Base-by-base conservation (phyloP, 2,888 invertebrate species). In the Willowsia nigromaculata region DNA sequence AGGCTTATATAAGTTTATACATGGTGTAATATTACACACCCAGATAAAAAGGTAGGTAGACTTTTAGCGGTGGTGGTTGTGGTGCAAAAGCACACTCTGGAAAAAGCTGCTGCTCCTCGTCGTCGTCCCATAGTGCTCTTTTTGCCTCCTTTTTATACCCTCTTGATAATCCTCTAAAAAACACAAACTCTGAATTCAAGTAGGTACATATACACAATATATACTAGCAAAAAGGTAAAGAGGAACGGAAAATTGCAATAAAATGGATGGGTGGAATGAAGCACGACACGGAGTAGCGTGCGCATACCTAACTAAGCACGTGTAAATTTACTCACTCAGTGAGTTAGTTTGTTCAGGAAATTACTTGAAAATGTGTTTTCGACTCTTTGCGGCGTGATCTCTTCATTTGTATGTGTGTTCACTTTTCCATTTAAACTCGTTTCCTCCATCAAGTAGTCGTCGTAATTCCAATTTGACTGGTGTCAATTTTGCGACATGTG, bases 401-500 rank as follows among this genome's bases (percentile, higher is more conserved):
- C 25, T 37, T 1, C 37, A 22, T 71, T 43, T 71, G 22, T 22
- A 25, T 47, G 37, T 68, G 11, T 76, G 47, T 50, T 37, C 40
- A n/a, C 74, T n/a, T 18, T 30, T 47, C 25, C 59, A 74, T 25
- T 27, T 74, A 15, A 50, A 62, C 22, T 74, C 22, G 37, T 65
- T 82, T 65, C 30, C 37, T 80, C 80, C 40, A 37, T 80, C 59
- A 59, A 43, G 33, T 40, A 13, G 40, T 40, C 6, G 37, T 40
- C 25, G 59, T 80, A 68, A 68, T 68, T 80, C 68, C 40, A 74
- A 82, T 82, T 88, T 88, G 88, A 82, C 82, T 88, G 62, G 88
- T 88, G 88, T 84, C 84, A 88, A 88, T 88, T 88, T 84, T 83
- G 74, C 56, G 87, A 87, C 81, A 87, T 82, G 74, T 87, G 87